Evolutionary conservation across 2,888 invertebrate species (phyloP).

Genomic region (Mimachlamys varia): DNA sequence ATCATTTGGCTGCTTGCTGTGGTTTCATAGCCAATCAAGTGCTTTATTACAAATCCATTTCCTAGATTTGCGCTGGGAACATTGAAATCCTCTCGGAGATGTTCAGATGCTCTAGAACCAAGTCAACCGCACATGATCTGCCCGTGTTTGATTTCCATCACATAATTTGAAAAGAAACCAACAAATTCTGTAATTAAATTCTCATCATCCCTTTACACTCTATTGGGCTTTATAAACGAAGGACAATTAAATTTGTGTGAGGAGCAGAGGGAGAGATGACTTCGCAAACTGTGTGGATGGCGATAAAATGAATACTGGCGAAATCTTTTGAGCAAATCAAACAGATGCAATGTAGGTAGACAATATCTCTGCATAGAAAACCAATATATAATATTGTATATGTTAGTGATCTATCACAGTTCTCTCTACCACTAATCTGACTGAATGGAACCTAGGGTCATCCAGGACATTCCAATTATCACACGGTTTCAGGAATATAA

Average conservation of each 20-base stretch:
- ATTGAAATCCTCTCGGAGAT: background rate
- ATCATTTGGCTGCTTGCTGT: slow-evolving; percentile 11
- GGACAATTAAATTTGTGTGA: background rate
- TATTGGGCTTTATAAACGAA: background rate
- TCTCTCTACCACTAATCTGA: background rate
- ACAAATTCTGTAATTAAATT: slow-evolving; percentile 11
- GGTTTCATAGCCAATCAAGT: slow-evolving; percentile 11
- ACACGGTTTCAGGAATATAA: too few relatives aligned
- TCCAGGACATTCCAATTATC: background rate
- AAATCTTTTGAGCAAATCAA: background rate
- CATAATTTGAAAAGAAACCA: background rate
- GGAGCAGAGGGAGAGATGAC: background rate
- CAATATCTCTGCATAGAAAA: background rate
- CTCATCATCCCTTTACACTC: background rate
- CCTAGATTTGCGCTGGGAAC: background rate
- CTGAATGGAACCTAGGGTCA: background rate
- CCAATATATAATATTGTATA: background rate
- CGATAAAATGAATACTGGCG: background rate
- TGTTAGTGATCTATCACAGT: background rate
- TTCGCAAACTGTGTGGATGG: background rate
- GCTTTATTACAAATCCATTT: slow-evolving; percentile 2
- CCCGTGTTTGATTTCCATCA: background rate
- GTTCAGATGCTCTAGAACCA: background rate
- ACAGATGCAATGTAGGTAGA: background rate
- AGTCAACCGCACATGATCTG: background rate